Evolutionary conservation across 2,888 invertebrate genomes (phyloP), one percentile per base, ranked within the genome.

Genomic region (Leucophenga montana): DNA sequence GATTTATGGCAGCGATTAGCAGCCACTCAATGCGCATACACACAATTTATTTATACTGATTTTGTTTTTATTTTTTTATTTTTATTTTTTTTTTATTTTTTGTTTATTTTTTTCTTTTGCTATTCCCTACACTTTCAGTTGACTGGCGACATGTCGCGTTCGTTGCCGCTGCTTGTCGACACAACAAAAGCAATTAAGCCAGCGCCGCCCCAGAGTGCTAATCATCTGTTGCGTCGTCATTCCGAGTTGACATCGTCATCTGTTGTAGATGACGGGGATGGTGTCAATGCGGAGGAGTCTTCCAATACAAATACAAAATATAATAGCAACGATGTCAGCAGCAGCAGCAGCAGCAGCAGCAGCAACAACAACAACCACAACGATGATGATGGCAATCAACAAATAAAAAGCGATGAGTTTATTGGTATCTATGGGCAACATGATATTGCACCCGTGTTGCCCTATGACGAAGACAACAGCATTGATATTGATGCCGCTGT

Each of bases 161-260:
- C 88, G 44, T 78, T 85, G 61, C 88, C 88, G 39, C 78, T 89
- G 3, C 84, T 85, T 53, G 88, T 89, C 75, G 87, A 89, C 71
- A 89, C 89, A 53, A 20, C 62, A 6, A 64, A 48, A 22, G 48
- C 62, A 6, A n/a, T 27, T 27, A 11, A 61, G 18, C 39, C 39
- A 39, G 9, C 39, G 39, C 16, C 33, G 44, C 61, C 44, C n/a
- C 33, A 39, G 22, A 31, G n/a, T n/a, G 31, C 22, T 57, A 57
- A 61, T 61, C 61, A 61, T 61, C 39, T 61, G 18, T 61, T 44
- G 61, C 44, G 61, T 61, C 61, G 61, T 18, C 39, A 61, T 61
- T 61, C 61, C 9, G 39, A 39, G 39, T 8, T 39, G 39, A 39
- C 39, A 39, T 8, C 39, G 3, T 1, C 9, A 11, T 3, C 5